phyloP scores from a whole-genome alignment of 1,140 invertebrate species.

The Oncopodura yosiiana region DNA sequence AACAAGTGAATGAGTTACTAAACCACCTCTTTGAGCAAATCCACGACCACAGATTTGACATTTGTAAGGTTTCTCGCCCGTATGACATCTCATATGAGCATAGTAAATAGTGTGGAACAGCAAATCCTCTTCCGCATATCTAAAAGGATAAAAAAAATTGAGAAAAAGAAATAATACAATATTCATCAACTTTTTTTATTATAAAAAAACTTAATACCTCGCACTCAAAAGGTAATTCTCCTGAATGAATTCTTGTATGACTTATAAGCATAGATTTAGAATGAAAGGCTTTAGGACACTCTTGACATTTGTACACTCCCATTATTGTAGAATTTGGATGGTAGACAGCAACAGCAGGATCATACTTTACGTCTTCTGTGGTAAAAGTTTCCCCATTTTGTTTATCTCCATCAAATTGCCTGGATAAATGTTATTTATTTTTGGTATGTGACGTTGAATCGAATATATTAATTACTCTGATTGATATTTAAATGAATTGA shows the following conservation, averaged over 20 bases:
- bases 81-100: conserved; percentile 43
- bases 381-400: no score
- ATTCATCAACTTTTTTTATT: no score
- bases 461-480: no score
- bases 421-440: no score
- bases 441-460: no score
- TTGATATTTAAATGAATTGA: no score
- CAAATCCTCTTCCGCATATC: conserved; percentile 8
- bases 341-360: no score
- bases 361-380: no score
- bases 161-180: background rate
- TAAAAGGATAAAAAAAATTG: background rate
- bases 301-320: conserved; percentile 17
- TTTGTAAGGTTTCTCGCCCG: conserved; percentile 42
- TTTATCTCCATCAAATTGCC: no score
- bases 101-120: conserved; percentile 10
- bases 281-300: conserved; percentile 21
- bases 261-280: conserved; percentile 17
- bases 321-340: no score
- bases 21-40: conserved; percentile 45
- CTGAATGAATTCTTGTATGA: conserved; percentile 24
- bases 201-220: no score
- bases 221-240: conserved; percentile 7
- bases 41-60: conserved; percentile 47
- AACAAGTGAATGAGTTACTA: conserved; percentile 45